These are phyloP conservation scores for Drosophila tripunctata DNA, from an alignment of 2,888 invertebrate species.

Conservation along the genomic window DNA sequence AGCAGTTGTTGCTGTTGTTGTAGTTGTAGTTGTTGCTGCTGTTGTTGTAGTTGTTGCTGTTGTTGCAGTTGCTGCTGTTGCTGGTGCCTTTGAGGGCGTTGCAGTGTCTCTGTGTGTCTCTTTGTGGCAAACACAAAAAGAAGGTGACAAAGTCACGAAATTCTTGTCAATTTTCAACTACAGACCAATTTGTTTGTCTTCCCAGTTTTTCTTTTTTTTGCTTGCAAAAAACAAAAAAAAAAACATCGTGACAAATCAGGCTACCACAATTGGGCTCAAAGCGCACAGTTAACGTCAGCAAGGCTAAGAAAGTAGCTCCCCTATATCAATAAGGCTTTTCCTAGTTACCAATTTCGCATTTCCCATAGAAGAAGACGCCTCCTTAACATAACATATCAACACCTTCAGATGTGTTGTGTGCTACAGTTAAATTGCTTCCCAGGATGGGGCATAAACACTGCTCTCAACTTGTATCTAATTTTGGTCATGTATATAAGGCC, in stretches of 20 bases:
- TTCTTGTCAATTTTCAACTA: constrained; percentile 84
- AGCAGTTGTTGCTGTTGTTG: constrained; percentile 1
- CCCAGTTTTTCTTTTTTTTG: constrained; percentile 36
- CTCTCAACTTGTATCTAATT: constrained; percentile 41
- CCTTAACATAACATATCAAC: constrained; percentile 64
- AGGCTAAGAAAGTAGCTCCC: constrained; percentile 54
- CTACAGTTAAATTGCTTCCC: constrained; percentile 54
- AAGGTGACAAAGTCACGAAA: constrained; percentile 85
- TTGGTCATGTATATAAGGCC: constrained; percentile 70
- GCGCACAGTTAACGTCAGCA: constrained; percentile 28
- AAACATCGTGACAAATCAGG: constrained; percentile 84
- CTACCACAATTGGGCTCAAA: constrained; percentile 83
- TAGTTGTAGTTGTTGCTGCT: constrained; percentile 3
- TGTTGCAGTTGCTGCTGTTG: constrained; percentile 6
- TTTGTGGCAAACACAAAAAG: constrained; percentile 60
- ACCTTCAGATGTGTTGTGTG: constrained; percentile 37
- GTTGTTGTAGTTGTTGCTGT: constrained; percentile 2
- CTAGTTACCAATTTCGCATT: constrained; percentile 46
- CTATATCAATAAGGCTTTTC: constrained; percentile 73
- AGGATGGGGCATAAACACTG: constrained; percentile 46
- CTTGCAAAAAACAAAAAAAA: constrained; percentile 24
- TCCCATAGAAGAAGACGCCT: constrained; percentile 43
- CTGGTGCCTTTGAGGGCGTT: constrained; percentile 67
- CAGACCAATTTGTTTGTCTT: constrained; percentile 84
- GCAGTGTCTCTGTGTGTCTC: constrained; percentile 36